phyloP scores from a whole-genome alignment of 2,888 invertebrate species.

The Cerastoderma edule region DNA sequence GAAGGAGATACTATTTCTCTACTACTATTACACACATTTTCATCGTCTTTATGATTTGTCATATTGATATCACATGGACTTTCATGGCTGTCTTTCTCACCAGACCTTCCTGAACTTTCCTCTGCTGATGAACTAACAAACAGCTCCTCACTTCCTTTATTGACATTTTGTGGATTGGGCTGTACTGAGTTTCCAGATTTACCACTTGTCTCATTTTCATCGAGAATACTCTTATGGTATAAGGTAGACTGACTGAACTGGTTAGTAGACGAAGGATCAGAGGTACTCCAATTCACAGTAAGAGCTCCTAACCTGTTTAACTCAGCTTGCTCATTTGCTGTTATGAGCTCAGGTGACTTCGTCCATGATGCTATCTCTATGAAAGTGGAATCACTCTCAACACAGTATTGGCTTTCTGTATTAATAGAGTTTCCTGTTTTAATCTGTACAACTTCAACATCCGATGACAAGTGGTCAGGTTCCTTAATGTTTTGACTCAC shows the following conservation, averaged over 20 bases:
- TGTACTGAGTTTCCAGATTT: background rate
- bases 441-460: no score
- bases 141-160: conserved; percentile 11
- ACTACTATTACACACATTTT: no score
- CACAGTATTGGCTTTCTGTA: no score
- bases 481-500: no score
- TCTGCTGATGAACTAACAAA: conserved; percentile 5
- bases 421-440: no score
- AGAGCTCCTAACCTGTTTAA: background rate
- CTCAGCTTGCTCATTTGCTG: background rate
- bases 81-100: conserved; percentile 4
- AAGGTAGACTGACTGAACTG: conserved; percentile 16
- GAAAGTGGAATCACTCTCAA: background rate
- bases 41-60: no score
- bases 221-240: background rate
- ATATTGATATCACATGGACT: no score
- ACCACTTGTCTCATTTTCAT: background rate
- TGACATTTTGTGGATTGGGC: background rate
- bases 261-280: background rate
- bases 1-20: no score
- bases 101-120: background rate
- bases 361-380: background rate
- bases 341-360: background rate
- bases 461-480: no score
- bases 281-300: background rate